Base-by-base conservation (phyloP, 2,888 invertebrate genomes). In the Thysanoteuthis rhombus region DNA sequence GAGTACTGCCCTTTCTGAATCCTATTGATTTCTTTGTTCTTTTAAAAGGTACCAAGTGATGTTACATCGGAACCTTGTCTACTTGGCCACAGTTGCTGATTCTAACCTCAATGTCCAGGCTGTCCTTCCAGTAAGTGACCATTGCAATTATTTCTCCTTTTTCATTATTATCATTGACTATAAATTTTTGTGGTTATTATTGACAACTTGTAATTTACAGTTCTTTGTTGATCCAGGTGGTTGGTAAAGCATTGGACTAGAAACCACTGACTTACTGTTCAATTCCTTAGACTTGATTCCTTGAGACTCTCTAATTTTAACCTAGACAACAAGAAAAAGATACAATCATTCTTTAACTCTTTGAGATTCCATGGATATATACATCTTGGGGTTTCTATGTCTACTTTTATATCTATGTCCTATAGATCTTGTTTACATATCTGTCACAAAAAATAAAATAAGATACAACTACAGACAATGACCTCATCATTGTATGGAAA, bases 51-150 rank as follows among this genome's bases (percentile, higher is more conserved):
- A 99, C 97, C 99, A 99, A 97, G 98, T 99, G 97, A 98, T 98
- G 94, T 97, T 99, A 95, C 99, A 99, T 97, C 98, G 99, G 95
- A 99, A 99, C 97, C 98, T 99, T 94, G 98, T 99, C 0, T 99
- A 99, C 97, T 97, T 99, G 95, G 99, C 99, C 22, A 99, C 99
- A 45, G 98, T 99, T 94, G 99, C 99, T n/a, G 99, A 99, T 97
- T 98, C 99, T 38, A 98, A 98, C 97, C 99, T 99, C 97, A 99
- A 99, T 97, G 98, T 99, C 95, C 98, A 98, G 97, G 98, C 98
- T 94, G 98, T 99, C 95, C 97, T 99, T 96, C 99, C 99, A 96
- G 99, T 99, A 98, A 98, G 98, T 95, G 16, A 75, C n/a, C n/a
- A 75, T 75, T 75, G n/a, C n/a, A 6, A 75, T n/a, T 16, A 16